Conservation (phyloP, 2,797 vertebrate genomes). For the Lophius americanus region DNA sequence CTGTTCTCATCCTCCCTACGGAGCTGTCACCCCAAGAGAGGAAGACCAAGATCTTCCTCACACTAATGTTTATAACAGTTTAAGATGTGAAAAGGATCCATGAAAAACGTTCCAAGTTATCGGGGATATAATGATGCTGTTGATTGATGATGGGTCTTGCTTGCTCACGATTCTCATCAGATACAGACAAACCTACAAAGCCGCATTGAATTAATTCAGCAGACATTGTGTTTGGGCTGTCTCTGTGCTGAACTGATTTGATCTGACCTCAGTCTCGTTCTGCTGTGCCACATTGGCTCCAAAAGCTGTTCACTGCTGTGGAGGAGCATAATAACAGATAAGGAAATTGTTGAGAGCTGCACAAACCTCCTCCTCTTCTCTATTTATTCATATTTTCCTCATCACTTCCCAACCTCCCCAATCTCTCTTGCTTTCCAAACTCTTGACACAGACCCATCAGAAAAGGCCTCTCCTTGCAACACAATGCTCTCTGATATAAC, state of each 20-base stretch:
- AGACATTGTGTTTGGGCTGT: constrained; percentile 25
- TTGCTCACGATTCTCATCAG: neutral
- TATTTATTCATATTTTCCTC: constrained; percentile 63
- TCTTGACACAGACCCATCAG: constrained; percentile 51
- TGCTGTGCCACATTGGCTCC: constrained; percentile 14
- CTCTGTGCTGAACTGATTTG: constrained; percentile 7
- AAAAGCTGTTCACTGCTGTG: constrained; percentile 51
- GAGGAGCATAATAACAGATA: constrained; percentile 60
- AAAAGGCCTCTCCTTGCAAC: constrained; percentile 38
- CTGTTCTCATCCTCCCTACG: constrained; percentile 29
- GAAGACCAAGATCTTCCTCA: neutral
- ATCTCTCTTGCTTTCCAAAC: constrained; percentile 33
- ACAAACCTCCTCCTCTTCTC: constrained; percentile 46
- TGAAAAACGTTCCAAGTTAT: too few species aligned
- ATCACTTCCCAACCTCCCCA: constrained; percentile 18
- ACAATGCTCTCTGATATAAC: constrained; percentile 12
- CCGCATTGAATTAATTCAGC: neutral
- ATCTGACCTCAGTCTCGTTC: constrained; percentile 16
- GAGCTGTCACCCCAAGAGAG: constrained; percentile 10
- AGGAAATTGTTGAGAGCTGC: constrained; percentile 58
- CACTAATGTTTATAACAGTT: too few species aligned
- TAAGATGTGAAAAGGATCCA: too few species aligned
- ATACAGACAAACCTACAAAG: constrained; percentile 10
- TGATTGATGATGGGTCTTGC: constrained; percentile 3
- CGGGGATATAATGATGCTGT: too few species aligned